Evolutionary conservation across 2,797 vertebrate species (phyloP).

Genomic region (Monodelphis domestica): DNA sequence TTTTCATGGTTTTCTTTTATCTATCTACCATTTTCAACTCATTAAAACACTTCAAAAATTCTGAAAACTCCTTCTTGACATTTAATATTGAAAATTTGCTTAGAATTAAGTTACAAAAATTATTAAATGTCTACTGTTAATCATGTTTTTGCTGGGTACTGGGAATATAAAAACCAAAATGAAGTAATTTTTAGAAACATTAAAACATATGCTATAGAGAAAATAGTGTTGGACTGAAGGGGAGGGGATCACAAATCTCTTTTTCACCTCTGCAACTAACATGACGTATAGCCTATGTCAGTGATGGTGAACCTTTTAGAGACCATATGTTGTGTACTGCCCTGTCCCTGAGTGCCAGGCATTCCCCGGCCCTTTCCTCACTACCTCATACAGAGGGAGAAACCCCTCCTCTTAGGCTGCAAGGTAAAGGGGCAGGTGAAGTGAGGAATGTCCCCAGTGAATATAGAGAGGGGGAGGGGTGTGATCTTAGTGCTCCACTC

Average conservation of each 20-base stretch:
- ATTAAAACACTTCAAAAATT: too few species aligned
- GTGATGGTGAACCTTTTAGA: too few species aligned
- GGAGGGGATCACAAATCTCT: neutral
- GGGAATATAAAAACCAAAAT: neutral
- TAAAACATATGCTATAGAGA: neutral
- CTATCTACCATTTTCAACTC: neutral
- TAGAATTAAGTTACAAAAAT: neutral
- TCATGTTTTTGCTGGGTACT: neutral
- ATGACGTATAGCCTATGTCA: too few species aligned
- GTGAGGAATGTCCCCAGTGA: too few species aligned
- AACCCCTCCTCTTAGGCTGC: too few species aligned
- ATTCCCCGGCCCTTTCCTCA: too few species aligned
- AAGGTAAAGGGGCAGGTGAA: too few species aligned
- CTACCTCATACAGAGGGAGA: too few species aligned
- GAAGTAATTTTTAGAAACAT: neutral
- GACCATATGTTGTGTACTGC: too few species aligned
- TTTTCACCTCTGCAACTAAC: neutral
- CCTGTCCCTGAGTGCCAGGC: too few species aligned
- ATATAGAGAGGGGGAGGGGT: too few species aligned
- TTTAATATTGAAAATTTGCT: neutral
- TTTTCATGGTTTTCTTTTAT: neutral
- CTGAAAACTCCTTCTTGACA: neutral
- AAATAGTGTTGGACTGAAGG: neutral
- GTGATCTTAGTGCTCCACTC: too few species aligned
- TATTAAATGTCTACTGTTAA: neutral